phyloP scores from a whole-genome alignment of 2,888 invertebrate genomes.

The Drosophila siamana region DNA sequence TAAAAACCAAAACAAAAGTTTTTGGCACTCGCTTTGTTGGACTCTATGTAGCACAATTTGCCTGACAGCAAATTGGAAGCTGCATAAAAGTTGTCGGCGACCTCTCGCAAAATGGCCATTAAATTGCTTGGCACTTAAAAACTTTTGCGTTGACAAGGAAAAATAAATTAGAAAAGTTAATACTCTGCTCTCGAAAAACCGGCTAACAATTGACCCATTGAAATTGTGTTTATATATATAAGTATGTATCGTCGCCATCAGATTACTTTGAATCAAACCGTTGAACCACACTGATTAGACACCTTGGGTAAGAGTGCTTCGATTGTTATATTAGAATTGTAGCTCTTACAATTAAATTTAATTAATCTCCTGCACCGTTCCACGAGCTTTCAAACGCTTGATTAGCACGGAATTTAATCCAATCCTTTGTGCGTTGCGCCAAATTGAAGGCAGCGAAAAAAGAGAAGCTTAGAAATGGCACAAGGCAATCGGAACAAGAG shows the following conservation, averaged over 20 bases:
- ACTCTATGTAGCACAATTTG: slow-evolving; percentile 5
- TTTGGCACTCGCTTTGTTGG: background rate
- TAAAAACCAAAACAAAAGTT: slow-evolving; percentile 12
- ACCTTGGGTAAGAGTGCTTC: background rate
- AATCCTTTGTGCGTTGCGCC: slow-evolving; percentile 58
- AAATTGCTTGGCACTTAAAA: slow-evolving; percentile 35
- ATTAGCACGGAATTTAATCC: slow-evolving; percentile 56
- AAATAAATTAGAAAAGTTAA: slow-evolving; percentile 38
- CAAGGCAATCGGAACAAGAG: slow-evolving; percentile 42
- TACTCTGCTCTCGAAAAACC: background rate
- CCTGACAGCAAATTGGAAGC: slow-evolving; percentile 20
- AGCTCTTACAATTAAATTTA: background rate
- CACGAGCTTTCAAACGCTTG: slow-evolving; percentile 22
- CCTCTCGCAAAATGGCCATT: slow-evolving; percentile 25
- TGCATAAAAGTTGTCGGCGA: slow-evolving; percentile 20
- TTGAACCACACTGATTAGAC: background rate
- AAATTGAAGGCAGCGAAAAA: background rate
- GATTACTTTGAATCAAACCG: background rate
- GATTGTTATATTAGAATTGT: background rate
- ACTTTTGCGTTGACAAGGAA: slow-evolving; percentile 32
- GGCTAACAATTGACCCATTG: background rate
- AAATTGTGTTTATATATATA: background rate
- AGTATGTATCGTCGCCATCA: background rate
- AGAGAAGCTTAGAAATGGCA: slow-evolving; percentile 32
- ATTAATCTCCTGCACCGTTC: background rate